Evolutionary conservation across 2,888 invertebrate genomes (phyloP).

Genomic region (Sesia bembeciformis): DNA sequence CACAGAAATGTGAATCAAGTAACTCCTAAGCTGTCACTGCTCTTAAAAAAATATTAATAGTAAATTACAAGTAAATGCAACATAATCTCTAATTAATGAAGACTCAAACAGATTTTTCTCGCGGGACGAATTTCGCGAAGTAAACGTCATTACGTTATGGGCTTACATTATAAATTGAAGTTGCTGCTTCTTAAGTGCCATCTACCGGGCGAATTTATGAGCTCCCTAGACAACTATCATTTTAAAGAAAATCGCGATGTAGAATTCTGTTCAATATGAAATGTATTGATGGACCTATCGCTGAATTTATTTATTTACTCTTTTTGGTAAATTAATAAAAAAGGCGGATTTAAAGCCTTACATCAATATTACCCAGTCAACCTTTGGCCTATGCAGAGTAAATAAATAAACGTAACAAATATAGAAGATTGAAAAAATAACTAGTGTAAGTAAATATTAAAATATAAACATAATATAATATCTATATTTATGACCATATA

Average conservation of each 20-base stretch:
- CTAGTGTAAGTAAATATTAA: too few species aligned
- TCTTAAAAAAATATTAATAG: too few species aligned
- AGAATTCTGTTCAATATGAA: neutral
- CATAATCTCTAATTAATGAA: neutral
- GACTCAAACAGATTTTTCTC: neutral
- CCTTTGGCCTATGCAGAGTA: neutral
- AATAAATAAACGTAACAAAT: too few species aligned
- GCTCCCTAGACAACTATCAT: slow-evolving; percentile 6
- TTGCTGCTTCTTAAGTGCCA: neutral
- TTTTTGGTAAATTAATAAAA: neutral
- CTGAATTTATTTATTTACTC: neutral
- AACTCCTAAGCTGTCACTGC: too few species aligned
- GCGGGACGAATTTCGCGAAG: neutral
- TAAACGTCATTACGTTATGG: neutral
- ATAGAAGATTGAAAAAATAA: too few species aligned
- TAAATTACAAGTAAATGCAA: too few species aligned
- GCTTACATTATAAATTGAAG: neutral
- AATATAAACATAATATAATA: too few species aligned
- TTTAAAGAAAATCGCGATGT: slow-evolving; percentile 1
- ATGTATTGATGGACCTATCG: neutral
- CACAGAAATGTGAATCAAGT: too few species aligned
- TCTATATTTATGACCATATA: too few species aligned
- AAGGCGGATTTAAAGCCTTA: neutral
- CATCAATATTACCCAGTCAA: neutral
- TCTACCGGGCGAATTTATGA: slow-evolving; percentile 4